Base-by-base conservation (phyloP, 2,888 invertebrate genomes). In the Dorcus hopei region DNA sequence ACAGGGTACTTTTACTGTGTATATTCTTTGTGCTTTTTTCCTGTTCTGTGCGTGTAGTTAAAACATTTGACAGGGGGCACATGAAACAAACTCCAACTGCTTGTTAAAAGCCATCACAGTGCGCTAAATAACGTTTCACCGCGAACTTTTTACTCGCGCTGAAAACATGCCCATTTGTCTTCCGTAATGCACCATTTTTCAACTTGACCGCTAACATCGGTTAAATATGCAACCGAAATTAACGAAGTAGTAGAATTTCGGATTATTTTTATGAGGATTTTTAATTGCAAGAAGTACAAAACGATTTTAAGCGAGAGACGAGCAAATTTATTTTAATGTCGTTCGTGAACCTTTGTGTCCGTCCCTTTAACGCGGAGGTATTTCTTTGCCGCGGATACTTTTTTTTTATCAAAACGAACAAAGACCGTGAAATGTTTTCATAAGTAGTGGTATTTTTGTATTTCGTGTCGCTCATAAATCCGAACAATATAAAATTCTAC, bases 91-190 rank as follows among this genome's bases (percentile, higher is more conserved):
- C 45, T 45, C 45, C 45, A 23, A 9, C 45, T 19, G 45, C 45
- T 45, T 45, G 63, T 61, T 63, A 59, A 63, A 61, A 58, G 52
- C 50, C 58, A 45, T 59, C 52, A 49, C 45, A 49, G 62, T 40
- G 48, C 23, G 58, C 58, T 62, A 64, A 62, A 62, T 61, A 64
- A 64, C 61, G 61, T 62, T 64, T 64, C 59, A 60, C 45, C 58
- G 55, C 53, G 52, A 56, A 61, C 59, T 63, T 63, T 63, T 63
- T 58, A 58, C 61, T 63, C 59, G 58, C 59, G 58, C 43, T 49
- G 51, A 54, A 50, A 54, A 53, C 64, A 50, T 43, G 52, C 49
- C 56, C 62, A 62, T 64, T 64, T 62, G 62, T 64, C 62, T 64
- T 61, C 54, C 48, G 53, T 48, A 49, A 51, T 58, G 59, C 54